Conservation (phyloP, 2,888 invertebrate genomes). For the Lymantria monacha region DNA sequence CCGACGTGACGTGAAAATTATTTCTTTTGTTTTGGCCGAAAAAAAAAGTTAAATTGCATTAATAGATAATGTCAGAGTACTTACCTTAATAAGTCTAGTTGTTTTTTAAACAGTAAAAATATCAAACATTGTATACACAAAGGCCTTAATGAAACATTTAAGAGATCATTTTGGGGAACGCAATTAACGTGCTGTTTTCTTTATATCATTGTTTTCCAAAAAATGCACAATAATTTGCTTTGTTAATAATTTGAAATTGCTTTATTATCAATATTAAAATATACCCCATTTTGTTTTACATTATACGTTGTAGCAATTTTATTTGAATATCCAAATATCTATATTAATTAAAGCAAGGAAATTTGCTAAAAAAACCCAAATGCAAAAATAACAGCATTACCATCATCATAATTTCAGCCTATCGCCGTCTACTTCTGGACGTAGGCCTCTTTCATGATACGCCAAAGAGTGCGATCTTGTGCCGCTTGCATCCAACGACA, state of each 20-base stretch:
- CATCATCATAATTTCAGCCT: no score
- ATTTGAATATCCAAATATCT: no score
- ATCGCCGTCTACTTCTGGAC: no score
- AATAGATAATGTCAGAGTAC: slow-evolving; percentile 34
- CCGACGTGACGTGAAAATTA: slow-evolving; percentile 47
- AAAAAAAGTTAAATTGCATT: slow-evolving; percentile 36
- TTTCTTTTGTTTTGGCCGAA: slow-evolving; percentile 34
- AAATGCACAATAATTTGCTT: slow-evolving; percentile 3
- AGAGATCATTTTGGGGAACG: not conserved
- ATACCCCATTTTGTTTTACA: no score
- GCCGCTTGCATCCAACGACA: no score
- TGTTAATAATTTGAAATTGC: not conserved
- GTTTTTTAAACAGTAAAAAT: slow-evolving; percentile 6
- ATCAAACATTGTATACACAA: slow-evolving; percentile 1
- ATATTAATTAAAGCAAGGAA: no score
- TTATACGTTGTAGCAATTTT: no score
- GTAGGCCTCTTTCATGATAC: no score
- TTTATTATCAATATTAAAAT: no score
- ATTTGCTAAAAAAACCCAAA: no score
- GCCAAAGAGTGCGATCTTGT: no score
- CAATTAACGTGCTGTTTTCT: not conserved
- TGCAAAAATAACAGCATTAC: no score
- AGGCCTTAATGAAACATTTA: slow-evolving; percentile 1
- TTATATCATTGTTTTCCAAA: not conserved
- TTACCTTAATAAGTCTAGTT: slow-evolving; percentile 20